Conservation (phyloP, 2,888 invertebrate species). For the Hofmannophila pseudospretella region DNA sequence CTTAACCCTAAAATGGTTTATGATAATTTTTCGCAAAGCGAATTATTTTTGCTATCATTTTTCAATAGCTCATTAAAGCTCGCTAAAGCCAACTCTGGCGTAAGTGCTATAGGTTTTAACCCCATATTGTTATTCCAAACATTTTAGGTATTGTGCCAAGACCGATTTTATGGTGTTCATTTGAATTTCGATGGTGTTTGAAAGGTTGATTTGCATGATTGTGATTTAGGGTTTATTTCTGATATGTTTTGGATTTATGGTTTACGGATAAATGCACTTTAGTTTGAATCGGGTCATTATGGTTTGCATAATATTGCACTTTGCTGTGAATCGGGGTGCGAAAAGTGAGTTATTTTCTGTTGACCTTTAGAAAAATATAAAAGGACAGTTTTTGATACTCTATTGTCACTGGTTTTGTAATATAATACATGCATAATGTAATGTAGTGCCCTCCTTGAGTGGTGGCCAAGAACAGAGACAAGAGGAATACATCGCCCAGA, state of each 20-base stretch:
- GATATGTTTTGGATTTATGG: constrained; percentile 41
- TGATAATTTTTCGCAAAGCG: constrained; percentile 58
- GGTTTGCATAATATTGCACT: constrained; percentile 4
- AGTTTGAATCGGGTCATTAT: constrained; percentile 10
- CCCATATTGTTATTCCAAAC: constrained; percentile 40
- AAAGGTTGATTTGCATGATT: constrained; percentile 72
- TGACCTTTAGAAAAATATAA: no score
- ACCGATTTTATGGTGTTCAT: constrained; percentile 71
- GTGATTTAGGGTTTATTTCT: constrained; percentile 66
- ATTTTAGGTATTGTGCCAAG: constrained; percentile 54
- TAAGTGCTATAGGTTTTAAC: constrained; percentile 57
- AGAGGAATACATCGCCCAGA: no score
- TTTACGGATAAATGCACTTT: constrained; percentile 11
- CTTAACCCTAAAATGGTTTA: constrained; percentile 62
- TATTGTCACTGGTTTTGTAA: no score
- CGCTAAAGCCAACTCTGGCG: constrained; percentile 54
- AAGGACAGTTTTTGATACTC: no score
- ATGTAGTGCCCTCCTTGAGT: no score
- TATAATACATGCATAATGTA: no score
- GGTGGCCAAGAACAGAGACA: no score
- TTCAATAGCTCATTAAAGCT: constrained; percentile 75
- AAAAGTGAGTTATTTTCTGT: no score
- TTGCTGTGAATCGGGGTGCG: not conserved
- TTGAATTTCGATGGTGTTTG: constrained; percentile 62
- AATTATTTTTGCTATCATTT: constrained; percentile 76